phyloP scores from a whole-genome alignment of 1,140 invertebrate genomes.

The Babylonia areolata region DNA sequence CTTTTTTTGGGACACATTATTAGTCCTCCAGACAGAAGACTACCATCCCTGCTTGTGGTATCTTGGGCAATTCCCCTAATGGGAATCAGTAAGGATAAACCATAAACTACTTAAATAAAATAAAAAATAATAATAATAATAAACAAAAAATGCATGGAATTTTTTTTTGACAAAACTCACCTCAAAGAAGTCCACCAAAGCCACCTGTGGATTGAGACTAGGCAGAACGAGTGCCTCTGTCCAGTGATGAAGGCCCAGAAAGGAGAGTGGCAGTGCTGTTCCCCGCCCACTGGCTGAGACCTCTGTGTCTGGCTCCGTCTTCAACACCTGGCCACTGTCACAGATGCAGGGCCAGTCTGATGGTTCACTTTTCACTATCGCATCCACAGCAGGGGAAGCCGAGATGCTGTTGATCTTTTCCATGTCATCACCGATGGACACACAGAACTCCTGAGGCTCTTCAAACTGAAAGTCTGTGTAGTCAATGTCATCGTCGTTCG shows the following conservation, averaged over 20 bases:
- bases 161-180: no score
- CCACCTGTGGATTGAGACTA: constrained; percentile 27
- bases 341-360: not conserved
- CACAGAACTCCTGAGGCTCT: constrained; percentile 4
- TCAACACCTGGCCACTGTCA: not conserved
- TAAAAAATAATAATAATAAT: no score
- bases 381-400: not conserved
- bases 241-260: constrained; percentile 22
- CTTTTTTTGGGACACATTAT: no score
- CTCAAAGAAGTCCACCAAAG: constrained; percentile 15
- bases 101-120: no score
- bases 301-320: not conserved
- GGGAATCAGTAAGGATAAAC: no score
- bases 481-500: constrained; percentile 11
- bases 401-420: not conserved
- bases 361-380: not conserved
- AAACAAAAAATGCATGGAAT: no score
- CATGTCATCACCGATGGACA: not conserved
- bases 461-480: constrained; percentile 29
- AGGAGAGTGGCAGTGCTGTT: not conserved
- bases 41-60: no score
- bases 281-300: not conserved
- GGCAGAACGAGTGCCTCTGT: constrained; percentile 28
- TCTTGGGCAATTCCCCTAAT: no score
- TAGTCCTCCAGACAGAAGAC: no score